phyloP scores from a whole-genome alignment of 2,113 vertebrate genomes.

The Prionailurus viverrinus region DNA sequence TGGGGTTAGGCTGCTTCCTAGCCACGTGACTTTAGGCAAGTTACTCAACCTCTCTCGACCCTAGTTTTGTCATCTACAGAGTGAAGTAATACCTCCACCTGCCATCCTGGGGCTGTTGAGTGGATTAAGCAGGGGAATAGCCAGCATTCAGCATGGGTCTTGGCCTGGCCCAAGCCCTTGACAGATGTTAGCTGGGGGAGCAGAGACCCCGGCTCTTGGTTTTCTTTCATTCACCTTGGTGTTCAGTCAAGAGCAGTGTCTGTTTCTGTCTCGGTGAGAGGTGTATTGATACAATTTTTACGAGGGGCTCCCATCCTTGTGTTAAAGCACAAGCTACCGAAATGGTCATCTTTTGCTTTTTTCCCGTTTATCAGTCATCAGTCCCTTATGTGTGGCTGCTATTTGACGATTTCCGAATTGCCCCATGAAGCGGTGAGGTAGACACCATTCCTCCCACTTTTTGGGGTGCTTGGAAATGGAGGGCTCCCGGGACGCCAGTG shows the following conservation, averaged over 20 bases:
- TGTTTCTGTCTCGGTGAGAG: neutral
- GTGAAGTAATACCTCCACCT: neutral
- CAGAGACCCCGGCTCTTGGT: neutral
- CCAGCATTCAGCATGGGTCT: too few species aligned
- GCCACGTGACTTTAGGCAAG: neutral
- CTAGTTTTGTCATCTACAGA: neutral
- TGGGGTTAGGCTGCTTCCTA: neutral
- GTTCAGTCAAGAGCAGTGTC: neutral
- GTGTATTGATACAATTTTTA: neutral
- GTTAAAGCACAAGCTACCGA: neutral
- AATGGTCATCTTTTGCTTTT: neutral
- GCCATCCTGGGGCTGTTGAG: neutral
- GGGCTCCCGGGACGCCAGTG: fast-evolving
- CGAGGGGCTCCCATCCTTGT: neutral
- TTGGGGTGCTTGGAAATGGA: neutral
- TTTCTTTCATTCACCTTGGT: neutral
- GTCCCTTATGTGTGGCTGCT: neutral
- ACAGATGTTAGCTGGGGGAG: neutral
- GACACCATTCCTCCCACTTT: neutral
- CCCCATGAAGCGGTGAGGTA: neutral
- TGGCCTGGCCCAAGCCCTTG: neutral
- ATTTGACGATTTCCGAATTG: neutral
- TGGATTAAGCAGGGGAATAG: neutral
- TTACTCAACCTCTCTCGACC: neutral
- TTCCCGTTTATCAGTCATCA: neutral